Percentiles rank a stretch among this genome's conserved stretches.
These are phyloP conservation scores for Cyclina sinensis DNA, from an alignment of 1,140 invertebrate species.

Conservation along the genomic window DNA sequence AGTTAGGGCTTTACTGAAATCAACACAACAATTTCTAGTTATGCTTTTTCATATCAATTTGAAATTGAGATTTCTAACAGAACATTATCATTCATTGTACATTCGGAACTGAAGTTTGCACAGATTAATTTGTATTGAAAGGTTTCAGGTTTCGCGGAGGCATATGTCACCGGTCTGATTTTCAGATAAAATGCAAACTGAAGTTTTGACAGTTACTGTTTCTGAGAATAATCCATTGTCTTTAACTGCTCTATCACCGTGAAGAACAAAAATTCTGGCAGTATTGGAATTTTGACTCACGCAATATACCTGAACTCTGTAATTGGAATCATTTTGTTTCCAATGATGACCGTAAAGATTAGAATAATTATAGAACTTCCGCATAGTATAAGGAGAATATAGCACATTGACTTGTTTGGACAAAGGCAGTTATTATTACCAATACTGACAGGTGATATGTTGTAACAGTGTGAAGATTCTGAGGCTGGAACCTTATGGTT, in stretches of 20 bases:
- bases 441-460: background rate
- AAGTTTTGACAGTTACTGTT: too few species aligned
- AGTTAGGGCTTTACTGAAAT: slow-evolving; percentile 16
- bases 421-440: background rate
- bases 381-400: background rate
- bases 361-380: background rate
- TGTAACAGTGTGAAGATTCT: background rate
- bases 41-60: background rate
- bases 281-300: background rate
- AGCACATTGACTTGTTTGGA: background rate
- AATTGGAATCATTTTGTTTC: background rate
- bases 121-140: background rate
- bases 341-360: background rate
- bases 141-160: background rate
- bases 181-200: background rate
- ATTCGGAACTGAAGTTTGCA: background rate
- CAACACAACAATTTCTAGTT: background rate
- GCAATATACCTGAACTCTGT: background rate
- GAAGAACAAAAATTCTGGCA: too few species aligned
- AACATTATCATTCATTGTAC: background rate
- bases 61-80: background rate
- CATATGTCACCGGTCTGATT: background rate
- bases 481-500: background rate
- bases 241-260: too few species aligned
- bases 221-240: too few species aligned